Evolutionary conservation across 1,140 invertebrate species (phyloP).

Genomic region (Neodiprion virginianus): DNA sequence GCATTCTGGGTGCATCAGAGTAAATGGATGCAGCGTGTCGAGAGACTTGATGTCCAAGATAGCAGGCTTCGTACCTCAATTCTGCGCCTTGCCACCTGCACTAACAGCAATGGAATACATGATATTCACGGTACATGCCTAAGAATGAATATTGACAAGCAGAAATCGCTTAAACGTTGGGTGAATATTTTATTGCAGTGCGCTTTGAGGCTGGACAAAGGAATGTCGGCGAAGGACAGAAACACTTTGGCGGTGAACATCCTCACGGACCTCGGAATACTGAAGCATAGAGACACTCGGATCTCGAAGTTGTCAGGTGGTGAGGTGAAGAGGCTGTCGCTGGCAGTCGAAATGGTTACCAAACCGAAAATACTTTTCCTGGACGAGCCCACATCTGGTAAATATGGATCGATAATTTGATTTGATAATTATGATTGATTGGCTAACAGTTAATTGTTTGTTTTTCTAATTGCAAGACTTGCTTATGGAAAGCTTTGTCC

Average conservation of each 20-base stretch:
- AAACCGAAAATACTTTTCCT: conserved; percentile 76
- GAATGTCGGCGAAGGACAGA: neutral
- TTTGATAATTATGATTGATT: neutral
- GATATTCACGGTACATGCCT: conserved; percentile 32
- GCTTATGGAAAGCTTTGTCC: too few species aligned
- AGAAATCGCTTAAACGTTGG: neutral
- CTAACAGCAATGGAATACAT: conserved; percentile 34
- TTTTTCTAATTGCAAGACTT: too few species aligned
- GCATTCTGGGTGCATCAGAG: conserved; percentile 26
- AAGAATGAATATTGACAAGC: too few species aligned
- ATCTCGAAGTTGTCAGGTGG: conserved; percentile 76
- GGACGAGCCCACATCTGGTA: conserved; percentile 68
- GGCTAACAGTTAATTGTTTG: too few species aligned
- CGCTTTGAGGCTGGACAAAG: conserved; percentile 61
- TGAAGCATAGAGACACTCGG: conserved; percentile 67
- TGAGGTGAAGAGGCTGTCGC: conserved; percentile 80
- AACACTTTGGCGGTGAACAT: conserved; percentile 61
- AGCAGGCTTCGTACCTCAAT: conserved; percentile 34
- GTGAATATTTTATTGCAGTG: conserved; percentile 26
- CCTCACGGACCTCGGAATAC: conserved; percentile 63
- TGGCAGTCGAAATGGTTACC: conserved; percentile 80
- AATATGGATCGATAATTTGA: conserved; percentile 5
- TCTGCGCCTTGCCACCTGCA: conserved; percentile 27
- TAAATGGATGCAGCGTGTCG: conserved; percentile 31
- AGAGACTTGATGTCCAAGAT: conserved; percentile 25